Percentiles rank a stretch among this genome's conserved stretches.
phyloP scores from a whole-genome alignment of 2,888 invertebrate genomes.

The Epistrophe grossulariae region DNA sequence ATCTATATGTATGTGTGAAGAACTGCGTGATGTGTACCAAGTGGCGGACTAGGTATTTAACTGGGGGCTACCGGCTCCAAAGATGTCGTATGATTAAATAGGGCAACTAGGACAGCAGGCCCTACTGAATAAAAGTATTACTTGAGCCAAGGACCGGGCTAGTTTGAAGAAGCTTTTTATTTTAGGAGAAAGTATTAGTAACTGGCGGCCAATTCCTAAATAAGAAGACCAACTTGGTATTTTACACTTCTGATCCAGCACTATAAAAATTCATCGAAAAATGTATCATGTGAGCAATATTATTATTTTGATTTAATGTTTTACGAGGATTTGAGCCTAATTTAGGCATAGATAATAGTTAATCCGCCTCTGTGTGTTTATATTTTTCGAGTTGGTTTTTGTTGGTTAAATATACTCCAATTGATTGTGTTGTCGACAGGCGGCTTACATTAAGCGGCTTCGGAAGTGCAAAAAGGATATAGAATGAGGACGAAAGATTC shows the following conservation, averaged over 20 bases:
- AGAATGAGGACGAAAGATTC: slow-evolving; percentile 6
- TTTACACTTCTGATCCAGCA: too few species aligned
- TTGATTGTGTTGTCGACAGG: slow-evolving; percentile 69
- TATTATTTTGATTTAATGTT: too few species aligned
- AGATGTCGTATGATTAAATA: background rate
- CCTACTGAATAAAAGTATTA: too few species aligned
- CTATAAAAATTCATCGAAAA: too few species aligned
- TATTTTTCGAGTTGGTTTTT: slow-evolving; percentile 4
- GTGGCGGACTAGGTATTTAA: background rate
- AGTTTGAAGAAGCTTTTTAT: too few species aligned
- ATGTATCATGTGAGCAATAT: too few species aligned
- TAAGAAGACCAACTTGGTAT: too few species aligned
- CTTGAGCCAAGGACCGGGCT: too few species aligned
- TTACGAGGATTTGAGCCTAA: background rate
- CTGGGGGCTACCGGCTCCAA: background rate
- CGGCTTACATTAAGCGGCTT: slow-evolving; percentile 65
- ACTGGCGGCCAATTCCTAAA: too few species aligned
- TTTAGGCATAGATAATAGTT: background rate
- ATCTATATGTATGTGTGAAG: background rate
- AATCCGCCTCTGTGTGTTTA: background rate
- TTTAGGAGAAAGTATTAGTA: too few species aligned
- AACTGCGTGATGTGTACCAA: slow-evolving; percentile 1
- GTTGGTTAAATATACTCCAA: slow-evolving; percentile 34
- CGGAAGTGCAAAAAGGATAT: slow-evolving; percentile 39
- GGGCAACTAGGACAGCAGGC: background rate